A percentile compares a stretch with the other conserved stretches of the same genome.
Evolutionary conservation across 2,113 vertebrate species (phyloP).

Genomic region (Eleginops maclovinus): DNA sequence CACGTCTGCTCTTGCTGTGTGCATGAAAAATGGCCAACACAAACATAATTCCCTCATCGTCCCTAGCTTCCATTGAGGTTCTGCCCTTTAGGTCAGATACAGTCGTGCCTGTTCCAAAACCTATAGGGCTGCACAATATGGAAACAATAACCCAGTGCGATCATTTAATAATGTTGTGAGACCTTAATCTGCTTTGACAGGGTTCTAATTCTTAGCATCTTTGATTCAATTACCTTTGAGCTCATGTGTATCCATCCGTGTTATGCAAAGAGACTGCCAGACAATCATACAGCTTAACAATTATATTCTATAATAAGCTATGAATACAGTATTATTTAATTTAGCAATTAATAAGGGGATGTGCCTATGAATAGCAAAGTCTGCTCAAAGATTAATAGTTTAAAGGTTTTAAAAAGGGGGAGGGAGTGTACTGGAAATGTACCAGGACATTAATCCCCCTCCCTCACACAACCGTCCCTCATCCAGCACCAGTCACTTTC

Average conservation of each 20-base stretch:
- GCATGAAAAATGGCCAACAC: neutral
- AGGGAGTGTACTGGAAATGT: no score
- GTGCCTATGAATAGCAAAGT: neutral
- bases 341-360: neutral
- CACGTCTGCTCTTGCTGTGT: constrained; percentile 19
- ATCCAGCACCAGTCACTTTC: no score
- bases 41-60: neutral
- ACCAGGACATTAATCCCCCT: no score
- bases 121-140: neutral
- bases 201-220: neutral
- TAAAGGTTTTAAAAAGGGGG: neutral
- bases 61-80: neutral
- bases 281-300: constrained; percentile 14
- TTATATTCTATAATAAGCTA: constrained; percentile 1
- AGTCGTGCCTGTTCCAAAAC: constrained; percentile 3
- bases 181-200: neutral
- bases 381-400: neutral
- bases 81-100: constrained; percentile 31
- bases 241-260: neutral
- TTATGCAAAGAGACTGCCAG: constrained; percentile 6
- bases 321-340: neutral
- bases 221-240: constrained; percentile 6
- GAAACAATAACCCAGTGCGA: no score
- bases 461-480: no score
- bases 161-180: constrained; percentile 2